Base-by-base conservation (phyloP, 2,113 vertebrate genomes). In the Eolophus roseicapilla region DNA sequence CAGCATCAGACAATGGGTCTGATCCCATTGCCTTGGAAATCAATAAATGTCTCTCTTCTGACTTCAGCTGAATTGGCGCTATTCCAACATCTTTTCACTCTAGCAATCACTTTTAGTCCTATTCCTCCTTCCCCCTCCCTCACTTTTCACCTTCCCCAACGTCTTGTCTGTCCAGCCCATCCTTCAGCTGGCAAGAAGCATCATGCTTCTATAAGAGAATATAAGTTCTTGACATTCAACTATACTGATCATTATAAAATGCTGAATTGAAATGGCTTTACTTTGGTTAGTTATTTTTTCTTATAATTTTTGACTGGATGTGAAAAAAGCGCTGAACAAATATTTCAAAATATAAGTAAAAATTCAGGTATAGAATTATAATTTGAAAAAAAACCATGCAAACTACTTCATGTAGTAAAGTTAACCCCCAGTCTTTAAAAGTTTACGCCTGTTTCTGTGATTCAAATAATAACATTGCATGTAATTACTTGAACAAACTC, bases 401-500 rank as follows among this genome's bases (percentile, higher is more conserved):
- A 91, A 65, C 21, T 63, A 37, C 33, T 79, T 91, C 12, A 78
- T 57, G n/a, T 31, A 44, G 11, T 52, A 74, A 88, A 95, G 24
- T 47, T 84, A 92, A 82, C 8, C 14, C 28, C 4, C 25, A 59
- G 31, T 60, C 28, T 70, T 83, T n/a, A 84, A 69, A 94, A 29
- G 13, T 50, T 84, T 68, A 83, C 31, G 11, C 6, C 27, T 77
- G 27, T 82, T 89, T 68, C 49, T 86, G 29, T 68, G 39, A 50
- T 82, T 84, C n/a, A 35, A 75, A 52, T 71, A 85, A 68, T 25
- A 95, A 31, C 10, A 25, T 7, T 3, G 2, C 25, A 92, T 25
- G 55, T 77, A 93, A 89, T 77, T 93, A 90, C n/a, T 29, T 90
- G 53, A 76, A 85, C 39, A 91, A 91, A 86, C 17, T 88, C 25